These are phyloP conservation scores for Cathartes aura DNA, from an alignment of 2,113 vertebrate species.

Conservation along the genomic window DNA sequence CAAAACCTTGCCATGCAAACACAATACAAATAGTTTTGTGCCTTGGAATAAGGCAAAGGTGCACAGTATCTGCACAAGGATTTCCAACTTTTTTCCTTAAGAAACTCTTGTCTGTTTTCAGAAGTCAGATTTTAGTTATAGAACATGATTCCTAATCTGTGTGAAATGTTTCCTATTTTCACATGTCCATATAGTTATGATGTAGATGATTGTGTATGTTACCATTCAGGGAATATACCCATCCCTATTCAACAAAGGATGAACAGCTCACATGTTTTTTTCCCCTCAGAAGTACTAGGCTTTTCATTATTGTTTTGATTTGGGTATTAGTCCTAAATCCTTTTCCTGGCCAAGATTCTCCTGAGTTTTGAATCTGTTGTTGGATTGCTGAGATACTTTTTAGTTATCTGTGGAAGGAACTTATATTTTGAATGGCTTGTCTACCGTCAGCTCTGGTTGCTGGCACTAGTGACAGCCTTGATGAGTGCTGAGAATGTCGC, in stretches of 20 bases:
- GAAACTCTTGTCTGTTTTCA: background rate
- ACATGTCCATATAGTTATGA: background rate
- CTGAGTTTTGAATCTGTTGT: background rate
- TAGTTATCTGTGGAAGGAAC: background rate
- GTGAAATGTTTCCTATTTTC: background rate
- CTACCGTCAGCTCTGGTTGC: background rate
- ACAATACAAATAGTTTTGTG: background rate
- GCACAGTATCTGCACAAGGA: background rate
- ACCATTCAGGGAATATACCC: background rate
- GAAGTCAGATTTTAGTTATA: background rate
- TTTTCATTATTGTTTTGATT: background rate
- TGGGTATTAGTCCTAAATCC: background rate
- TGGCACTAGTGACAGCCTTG: background rate
- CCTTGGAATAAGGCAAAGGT: background rate
- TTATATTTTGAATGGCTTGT: background rate
- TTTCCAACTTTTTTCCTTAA: background rate
- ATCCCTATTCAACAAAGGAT: background rate
- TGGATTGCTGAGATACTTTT: background rate
- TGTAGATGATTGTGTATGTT: background rate
- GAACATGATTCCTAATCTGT: background rate
- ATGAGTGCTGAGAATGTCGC: background rate
- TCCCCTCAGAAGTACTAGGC: background rate
- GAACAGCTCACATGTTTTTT: background rate
- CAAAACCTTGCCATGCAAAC: no score
- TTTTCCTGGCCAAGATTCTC: background rate